Conservation (phyloP, 1,140 invertebrate genomes). For the Zaprionus kolodkinae region DNA sequence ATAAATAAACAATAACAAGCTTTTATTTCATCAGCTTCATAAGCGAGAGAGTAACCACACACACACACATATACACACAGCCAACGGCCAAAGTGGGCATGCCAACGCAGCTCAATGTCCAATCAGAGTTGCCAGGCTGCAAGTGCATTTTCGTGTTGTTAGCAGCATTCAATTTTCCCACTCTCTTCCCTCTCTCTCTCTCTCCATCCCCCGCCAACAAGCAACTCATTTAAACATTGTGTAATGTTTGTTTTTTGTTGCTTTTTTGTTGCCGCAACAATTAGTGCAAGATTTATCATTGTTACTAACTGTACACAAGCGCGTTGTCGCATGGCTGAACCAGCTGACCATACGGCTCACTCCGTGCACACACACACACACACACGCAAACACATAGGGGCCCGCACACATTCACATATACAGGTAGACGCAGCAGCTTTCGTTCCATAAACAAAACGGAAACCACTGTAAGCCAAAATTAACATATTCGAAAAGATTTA, state of each 20-base stretch:
- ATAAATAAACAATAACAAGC: constrained; percentile 30
- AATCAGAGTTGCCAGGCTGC: constrained; percentile 49
- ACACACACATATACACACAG: constrained; percentile 1
- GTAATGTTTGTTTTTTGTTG: constrained; percentile 43
- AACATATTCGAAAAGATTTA: constrained; percentile 39
- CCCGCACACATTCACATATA: not conserved
- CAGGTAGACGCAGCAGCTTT: constrained; percentile 3
- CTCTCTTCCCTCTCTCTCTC: not conserved
- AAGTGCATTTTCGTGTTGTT: constrained; percentile 31
- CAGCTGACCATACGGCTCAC: constrained; percentile 44
- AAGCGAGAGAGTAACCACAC: not conserved
- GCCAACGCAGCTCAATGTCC: constrained; percentile 54
- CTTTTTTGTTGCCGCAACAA: not conserved
- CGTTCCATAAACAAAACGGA: constrained; percentile 46
- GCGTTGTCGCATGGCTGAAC: constrained; percentile 32
- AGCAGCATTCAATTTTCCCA: not conserved
- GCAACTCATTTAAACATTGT: constrained; percentile 30
- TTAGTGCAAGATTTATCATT: constrained; percentile 47
- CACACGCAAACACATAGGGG: not conserved
- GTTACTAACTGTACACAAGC: constrained; percentile 34
- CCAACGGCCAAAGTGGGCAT: constrained; percentile 34
- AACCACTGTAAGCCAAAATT: constrained; percentile 44
- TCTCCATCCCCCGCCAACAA: too few relatives aligned
- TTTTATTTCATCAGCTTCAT: constrained; percentile 31
- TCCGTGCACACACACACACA: not conserved